Conservation (phyloP, 2,797 vertebrate genomes). For the Alauda arvensis region DNA sequence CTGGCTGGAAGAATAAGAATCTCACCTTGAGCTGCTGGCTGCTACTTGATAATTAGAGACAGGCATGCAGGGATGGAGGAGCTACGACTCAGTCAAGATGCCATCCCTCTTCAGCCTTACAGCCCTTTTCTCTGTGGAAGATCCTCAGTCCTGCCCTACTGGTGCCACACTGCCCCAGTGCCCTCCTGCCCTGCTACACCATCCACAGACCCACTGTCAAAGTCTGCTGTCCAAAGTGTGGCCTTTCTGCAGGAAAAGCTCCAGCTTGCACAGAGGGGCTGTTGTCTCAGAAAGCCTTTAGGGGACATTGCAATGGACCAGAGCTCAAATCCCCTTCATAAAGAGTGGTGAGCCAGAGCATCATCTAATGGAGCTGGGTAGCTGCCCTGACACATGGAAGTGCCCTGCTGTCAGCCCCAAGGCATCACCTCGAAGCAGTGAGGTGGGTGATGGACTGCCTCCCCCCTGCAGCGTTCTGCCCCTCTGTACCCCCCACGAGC, state of each 20-base stretch:
- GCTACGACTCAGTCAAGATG: neutral
- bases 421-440: neutral
- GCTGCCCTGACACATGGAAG: neutral
- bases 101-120: neutral
- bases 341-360: neutral
- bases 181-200: neutral
- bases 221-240: neutral
- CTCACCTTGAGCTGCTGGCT: neutral
- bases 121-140: neutral
- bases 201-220: neutral
- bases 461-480: neutral
- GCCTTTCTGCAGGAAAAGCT: neutral
- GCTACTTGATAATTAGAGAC: neutral
- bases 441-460: neutral
- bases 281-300: neutral
- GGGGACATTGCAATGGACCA: neutral
- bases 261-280: neutral
- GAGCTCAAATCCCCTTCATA: neutral
- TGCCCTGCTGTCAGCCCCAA: neutral
- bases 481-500: neutral
- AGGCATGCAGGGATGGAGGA: neutral
- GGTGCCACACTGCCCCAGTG: neutral
- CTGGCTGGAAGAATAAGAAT: neutral
- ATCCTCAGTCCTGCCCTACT: neutral
- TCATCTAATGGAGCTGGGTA: neutral